Conservation (phyloP, 2,888 invertebrate genomes). For the Melipona bicolor region DNA sequence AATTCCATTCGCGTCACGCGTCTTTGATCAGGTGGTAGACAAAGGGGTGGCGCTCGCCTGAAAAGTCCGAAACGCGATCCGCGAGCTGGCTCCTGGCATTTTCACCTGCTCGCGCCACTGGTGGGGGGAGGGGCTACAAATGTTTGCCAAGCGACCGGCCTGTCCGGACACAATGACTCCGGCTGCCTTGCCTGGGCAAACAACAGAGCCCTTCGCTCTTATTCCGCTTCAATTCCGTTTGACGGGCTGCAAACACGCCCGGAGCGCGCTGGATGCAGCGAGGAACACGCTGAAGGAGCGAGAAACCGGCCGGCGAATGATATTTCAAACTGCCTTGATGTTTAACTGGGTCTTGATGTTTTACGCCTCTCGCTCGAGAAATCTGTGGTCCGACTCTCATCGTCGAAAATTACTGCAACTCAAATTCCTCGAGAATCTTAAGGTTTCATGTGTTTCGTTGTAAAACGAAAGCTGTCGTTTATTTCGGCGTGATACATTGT, state of each 20-base stretch:
- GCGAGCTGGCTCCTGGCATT: conserved; percentile 7
- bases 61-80: conserved; percentile 16
- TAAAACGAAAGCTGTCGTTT: no score
- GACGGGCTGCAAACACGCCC: conserved; percentile 54
- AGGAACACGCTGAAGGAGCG: not conserved
- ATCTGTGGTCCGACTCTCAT: no score
- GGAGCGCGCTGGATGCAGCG: not conserved
- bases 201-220: conserved; percentile 43
- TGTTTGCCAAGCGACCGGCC: conserved; percentile 56
- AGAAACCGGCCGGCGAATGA: not conserved
- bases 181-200: conserved; percentile 50
- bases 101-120: conserved; percentile 5
- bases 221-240: conserved; percentile 57
- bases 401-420: no score
- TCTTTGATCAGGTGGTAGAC: conserved; percentile 2
- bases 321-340: not conserved
- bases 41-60: not conserved
- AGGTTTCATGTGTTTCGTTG: no score
- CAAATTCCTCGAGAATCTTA: no score
- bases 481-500: no score
- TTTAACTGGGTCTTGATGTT: not conserved
- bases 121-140: conserved; percentile 21
- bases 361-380: no score
- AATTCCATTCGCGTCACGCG: conserved; percentile 18
- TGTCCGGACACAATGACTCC: conserved; percentile 56